phyloP scores from a whole-genome alignment of 2,888 invertebrate genomes.

The Dryococelus australis region DNA sequence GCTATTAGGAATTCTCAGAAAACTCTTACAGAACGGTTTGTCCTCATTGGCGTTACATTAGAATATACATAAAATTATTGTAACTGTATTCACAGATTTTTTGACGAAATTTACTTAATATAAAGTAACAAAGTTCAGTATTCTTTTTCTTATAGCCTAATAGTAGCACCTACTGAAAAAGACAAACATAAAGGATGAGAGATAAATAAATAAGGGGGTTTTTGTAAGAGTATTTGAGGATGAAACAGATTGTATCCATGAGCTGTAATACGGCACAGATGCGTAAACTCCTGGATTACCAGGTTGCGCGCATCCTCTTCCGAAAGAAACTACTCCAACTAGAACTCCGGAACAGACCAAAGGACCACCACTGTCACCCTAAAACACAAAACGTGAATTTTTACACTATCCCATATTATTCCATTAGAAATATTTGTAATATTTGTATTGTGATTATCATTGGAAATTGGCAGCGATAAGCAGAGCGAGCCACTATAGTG shows the following conservation, averaged over 20 bases:
- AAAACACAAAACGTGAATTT: not conserved
- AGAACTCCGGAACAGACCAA: slow-evolving; percentile 29
- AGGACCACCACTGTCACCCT: slow-evolving; percentile 36
- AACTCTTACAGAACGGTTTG: no score
- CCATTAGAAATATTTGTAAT: no score
- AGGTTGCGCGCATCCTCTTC: slow-evolving; percentile 31
- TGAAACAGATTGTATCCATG: not conserved
- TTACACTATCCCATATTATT: no score
- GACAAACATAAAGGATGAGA: not conserved
- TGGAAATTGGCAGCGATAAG: no score
- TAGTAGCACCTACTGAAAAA: not conserved
- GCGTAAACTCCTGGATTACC: slow-evolving; percentile 32
- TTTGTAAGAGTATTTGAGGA: not conserved
- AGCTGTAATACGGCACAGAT: not conserved
- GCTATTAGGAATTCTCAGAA: no score
- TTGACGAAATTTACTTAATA: no score
- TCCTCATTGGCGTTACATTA: no score
- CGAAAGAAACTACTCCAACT: slow-evolving; percentile 34
- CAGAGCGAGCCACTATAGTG: no score
- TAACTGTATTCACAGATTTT: no score
- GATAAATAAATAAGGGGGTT: not conserved
- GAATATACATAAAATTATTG: no score
- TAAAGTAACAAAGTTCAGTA: no score
- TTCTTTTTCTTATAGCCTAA: not conserved
- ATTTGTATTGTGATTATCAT: no score